These are phyloP conservation scores for Lasioglossum albipes DNA, from an alignment of 1,140 invertebrate species.

Conservation along the genomic window DNA sequence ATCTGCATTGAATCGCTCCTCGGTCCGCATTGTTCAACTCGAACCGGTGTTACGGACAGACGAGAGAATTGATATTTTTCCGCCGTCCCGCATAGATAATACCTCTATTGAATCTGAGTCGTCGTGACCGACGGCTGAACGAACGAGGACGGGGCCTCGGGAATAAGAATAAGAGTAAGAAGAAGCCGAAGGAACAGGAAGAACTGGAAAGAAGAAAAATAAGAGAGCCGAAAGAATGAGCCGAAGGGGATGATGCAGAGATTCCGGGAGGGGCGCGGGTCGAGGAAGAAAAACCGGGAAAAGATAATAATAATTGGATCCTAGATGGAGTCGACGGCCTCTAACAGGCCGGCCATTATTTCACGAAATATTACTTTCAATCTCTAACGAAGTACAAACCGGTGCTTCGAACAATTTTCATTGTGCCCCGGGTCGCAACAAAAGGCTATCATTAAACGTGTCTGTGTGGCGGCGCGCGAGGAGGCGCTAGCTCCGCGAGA, in stretches of 20 bases:
- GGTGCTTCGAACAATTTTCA: conserved; percentile 44
- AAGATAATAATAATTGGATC: conserved; percentile 62
- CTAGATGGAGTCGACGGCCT: conserved; percentile 50
- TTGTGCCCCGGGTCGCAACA: conserved; percentile 37
- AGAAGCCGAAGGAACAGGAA: not conserved
- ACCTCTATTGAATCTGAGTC: conserved; percentile 56
- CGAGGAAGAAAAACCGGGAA: not conserved
- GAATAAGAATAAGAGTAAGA: not conserved
- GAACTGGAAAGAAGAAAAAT: too few species aligned
- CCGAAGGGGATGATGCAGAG: too few species aligned
- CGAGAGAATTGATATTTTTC: conserved; percentile 67
- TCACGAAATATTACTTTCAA: conserved; percentile 54
- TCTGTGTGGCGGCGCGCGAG: conserved; percentile 7
- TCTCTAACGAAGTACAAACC: conserved; percentile 55
- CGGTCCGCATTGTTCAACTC: conserved; percentile 59
- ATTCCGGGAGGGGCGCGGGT: too few species aligned
- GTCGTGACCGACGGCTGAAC: conserved; percentile 35
- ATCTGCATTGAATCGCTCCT: conserved; percentile 63
- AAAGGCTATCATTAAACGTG: conserved; percentile 48
- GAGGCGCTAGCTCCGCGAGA: not conserved
- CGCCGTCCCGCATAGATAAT: conserved; percentile 59
- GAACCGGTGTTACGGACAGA: conserved; percentile 56
- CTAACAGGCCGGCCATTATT: conserved; percentile 46
- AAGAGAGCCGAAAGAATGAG: too few species aligned
- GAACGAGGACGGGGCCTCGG: not conserved